Evolutionary conservation across 2,888 invertebrate genomes (phyloP), one percentile per base, ranked within the genome.

Genomic region (Neoitamus cyanurus): DNA sequence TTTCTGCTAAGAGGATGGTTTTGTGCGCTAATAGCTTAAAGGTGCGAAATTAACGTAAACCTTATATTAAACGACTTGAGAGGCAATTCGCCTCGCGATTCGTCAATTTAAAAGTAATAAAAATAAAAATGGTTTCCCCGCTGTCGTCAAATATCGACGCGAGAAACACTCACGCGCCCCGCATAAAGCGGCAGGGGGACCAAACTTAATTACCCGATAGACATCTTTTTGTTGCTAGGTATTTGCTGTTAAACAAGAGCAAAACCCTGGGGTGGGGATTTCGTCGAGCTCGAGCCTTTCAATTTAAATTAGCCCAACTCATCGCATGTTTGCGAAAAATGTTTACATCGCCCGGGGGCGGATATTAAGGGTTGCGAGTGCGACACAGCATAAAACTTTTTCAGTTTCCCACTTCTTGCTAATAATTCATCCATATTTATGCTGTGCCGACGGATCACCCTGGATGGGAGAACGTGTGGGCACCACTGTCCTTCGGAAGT

Each of bases 401-500:
- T 48, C 31, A 7, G 15, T 48, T 48, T 58, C 58, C 58, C 31
- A 78, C 48, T 78, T 78, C 48, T 58, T 4, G 11, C 78, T 78
- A 78, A 48, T 78, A 78, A 78, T 78, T 48, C 78, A 48, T 78
- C 48, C 78, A 78, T 78, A 48, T 48, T 48, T 78, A 78, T 48
- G 58, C 15, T 48, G 46, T 58, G n/a, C 58, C 58, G 20, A 58
- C 37, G 3, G 75, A 25, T 75, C 42, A 25, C 58, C 20, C 25
- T 58, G 58, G 58, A 58, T 58, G 42, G 1, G n/a, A 58, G 31
- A 30, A 48, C 6, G 30, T 78, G 34, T n/a, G 46, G 78, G 77
- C 36, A 11, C 28, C n/a, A 30, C 31, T 58, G 78, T 48, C 31
- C 31, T 78, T 15, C 15, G 15, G 48, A 78, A 30, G 30, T 78